Percentiles rank a stretch among this genome's conserved stretches.
These are phyloP conservation scores for Pelmatolapia mariae DNA, from an alignment of 2,113 vertebrate genomes.

Conservation along the genomic window DNA sequence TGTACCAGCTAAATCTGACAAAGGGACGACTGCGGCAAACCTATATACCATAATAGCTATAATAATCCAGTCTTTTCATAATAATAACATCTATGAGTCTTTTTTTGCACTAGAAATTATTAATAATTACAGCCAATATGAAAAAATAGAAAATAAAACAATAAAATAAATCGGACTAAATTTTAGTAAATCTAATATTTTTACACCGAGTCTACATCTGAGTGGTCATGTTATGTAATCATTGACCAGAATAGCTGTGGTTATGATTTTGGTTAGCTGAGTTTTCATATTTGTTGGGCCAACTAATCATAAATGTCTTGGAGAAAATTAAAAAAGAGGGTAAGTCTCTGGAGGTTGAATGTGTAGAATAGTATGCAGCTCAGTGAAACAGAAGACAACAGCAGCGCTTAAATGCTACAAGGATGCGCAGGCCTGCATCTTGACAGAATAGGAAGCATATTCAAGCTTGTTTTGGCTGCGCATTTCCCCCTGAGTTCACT, in stretches of 20 bases:
- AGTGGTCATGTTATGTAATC: too few species aligned
- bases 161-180: too few species aligned
- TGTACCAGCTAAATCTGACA: background rate
- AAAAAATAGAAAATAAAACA: too few species aligned
- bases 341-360: accelerated
- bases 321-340: background rate
- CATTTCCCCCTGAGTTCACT: background rate
- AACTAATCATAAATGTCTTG: background rate
- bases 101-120: too few species aligned
- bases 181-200: too few species aligned
- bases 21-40: background rate
- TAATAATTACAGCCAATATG: too few species aligned
- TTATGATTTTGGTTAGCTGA: accelerated
- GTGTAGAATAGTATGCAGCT: accelerated
- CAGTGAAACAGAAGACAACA: background rate
- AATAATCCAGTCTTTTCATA: background rate
- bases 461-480: background rate
- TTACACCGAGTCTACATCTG: too few species aligned
- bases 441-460: background rate
- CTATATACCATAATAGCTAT: background rate
- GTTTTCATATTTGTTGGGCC: background rate
- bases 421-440: background rate
- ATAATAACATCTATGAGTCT: too few species aligned
- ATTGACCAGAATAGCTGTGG: background rate
- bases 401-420: background rate